Conservation (phyloP, 2,888 invertebrate species). For the Frankliniella fusca region DNA sequence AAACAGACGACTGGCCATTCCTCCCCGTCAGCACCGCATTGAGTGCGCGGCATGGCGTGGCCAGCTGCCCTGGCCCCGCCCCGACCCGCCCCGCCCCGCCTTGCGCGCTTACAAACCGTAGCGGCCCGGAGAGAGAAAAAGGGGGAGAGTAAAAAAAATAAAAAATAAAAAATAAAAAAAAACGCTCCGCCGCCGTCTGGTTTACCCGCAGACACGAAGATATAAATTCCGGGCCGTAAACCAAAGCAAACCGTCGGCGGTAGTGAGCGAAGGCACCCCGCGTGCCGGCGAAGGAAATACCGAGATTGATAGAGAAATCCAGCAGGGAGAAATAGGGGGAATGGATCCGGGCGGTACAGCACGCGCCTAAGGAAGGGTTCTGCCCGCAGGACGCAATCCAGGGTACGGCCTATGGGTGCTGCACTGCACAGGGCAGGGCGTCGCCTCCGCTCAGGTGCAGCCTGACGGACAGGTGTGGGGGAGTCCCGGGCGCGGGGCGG, state of each 20-base stretch:
- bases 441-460: neutral
- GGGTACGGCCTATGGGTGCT: too few relatives aligned
- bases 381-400: too few relatives aligned
- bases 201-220: neutral
- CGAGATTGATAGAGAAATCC: too few relatives aligned
- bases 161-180: neutral
- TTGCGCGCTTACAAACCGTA: too few relatives aligned
- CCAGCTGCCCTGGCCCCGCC: neutral
- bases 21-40: neutral
- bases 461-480: neutral
- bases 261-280: too few relatives aligned
- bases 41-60: neutral
- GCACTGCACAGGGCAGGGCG: neutral
- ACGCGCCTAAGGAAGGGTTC: too few relatives aligned
- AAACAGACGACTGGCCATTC: neutral
- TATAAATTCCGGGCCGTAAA: conserved; percentile 14
- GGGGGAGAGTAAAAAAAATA: neutral
- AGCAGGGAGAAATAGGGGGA: too few relatives aligned
- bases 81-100: neutral
- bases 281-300: neutral
- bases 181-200: neutral
- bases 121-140: neutral
- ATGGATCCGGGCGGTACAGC: too few relatives aligned
- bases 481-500: neutral
- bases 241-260: neutral